phyloP scores from a whole-genome alignment of 2,888 invertebrate genomes.

The Synanthedon tipuliformis region DNA sequence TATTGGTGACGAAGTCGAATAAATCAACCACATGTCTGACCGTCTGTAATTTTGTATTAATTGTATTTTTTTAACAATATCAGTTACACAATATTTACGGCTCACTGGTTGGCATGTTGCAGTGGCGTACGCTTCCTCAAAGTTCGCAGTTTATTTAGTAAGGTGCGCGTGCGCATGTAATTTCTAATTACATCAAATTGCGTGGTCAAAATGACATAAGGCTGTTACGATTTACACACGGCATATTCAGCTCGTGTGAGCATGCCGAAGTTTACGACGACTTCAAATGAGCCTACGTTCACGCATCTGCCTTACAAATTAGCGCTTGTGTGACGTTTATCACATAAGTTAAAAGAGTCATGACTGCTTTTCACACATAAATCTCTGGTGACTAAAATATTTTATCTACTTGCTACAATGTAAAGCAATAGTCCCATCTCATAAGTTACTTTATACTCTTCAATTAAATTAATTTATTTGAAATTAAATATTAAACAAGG shows the following conservation, averaged over 20 bases:
- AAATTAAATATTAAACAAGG: no score
- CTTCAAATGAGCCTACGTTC: constrained; percentile 26
- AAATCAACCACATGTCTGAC: neutral
- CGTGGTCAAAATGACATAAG: constrained; percentile 63
- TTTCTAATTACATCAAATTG: constrained; percentile 60
- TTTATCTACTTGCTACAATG: no score
- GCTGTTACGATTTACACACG: constrained; percentile 40
- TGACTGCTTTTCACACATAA: constrained; percentile 15
- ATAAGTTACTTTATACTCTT: no score
- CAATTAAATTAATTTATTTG: no score
- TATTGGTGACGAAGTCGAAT: neutral
- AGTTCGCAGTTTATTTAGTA: constrained; percentile 25
- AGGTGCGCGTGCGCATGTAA: constrained; percentile 39
- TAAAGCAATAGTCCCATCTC: no score
- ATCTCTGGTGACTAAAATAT: constrained; percentile 7
- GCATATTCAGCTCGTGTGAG: constrained; percentile 26
- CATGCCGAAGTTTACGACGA: constrained; percentile 12
- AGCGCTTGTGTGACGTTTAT: neutral
- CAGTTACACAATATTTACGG: constrained; percentile 16
- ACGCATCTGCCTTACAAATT: constrained; percentile 22
- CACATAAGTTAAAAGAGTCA: neutral
- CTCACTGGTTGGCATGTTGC: constrained; percentile 31
- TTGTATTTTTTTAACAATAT: neutral
- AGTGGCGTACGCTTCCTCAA: constrained; percentile 35
- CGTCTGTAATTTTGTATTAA: no score